Evolutionary conservation across 1,140 invertebrate genomes (phyloP), one percentile per base, ranked within the genome.

Genomic region (Dysdera silvatica): DNA sequence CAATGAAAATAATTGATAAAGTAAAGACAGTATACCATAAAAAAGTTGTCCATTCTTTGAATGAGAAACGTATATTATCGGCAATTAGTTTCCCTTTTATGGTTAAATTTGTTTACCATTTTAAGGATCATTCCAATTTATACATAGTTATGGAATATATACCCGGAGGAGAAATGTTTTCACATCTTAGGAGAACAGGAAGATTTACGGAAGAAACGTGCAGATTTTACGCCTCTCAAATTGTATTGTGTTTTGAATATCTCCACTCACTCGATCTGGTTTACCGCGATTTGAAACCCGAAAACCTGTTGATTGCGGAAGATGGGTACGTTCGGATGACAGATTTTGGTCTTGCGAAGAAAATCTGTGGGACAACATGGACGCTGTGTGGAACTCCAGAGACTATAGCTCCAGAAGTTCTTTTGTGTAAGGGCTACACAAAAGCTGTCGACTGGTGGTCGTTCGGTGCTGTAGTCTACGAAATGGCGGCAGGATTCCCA

Each of bases 371-470:
- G 16, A 85, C 95, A 76, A 99, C 96, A 77, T 99, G 95, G 95
- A 99, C 96, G 29, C 78, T 99, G 16, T 99, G 96, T 80, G 96
- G 95, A 43, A 99, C 96, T 14, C 96, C 96, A n/a, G 96, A 99
- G 75, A 98, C 98, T 76, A 80, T 98, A 33, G 95, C 95, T 37
- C 95, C 95, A 8, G 95, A 98, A 79, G 97, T 98, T 60, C 97
- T 98, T 73, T 83, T 98, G 51, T 91, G 87, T 67, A 95, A 93
- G 80, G 92, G 92, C 1, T 98, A 98, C 76, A 91, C 91, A 49
- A 90, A 89, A 72, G 87, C 92, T 2, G 93, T 95, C 1, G 95
- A 98, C 71, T 95, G 91, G 92, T 96, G 92, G 93, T 89, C 91
- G 7, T 84, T 92, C 47, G 93, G 92, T 0, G 86, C 96, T 0